phyloP scores from a whole-genome alignment of 2,888 invertebrate species.

The Andrena chrysosceles region DNA sequence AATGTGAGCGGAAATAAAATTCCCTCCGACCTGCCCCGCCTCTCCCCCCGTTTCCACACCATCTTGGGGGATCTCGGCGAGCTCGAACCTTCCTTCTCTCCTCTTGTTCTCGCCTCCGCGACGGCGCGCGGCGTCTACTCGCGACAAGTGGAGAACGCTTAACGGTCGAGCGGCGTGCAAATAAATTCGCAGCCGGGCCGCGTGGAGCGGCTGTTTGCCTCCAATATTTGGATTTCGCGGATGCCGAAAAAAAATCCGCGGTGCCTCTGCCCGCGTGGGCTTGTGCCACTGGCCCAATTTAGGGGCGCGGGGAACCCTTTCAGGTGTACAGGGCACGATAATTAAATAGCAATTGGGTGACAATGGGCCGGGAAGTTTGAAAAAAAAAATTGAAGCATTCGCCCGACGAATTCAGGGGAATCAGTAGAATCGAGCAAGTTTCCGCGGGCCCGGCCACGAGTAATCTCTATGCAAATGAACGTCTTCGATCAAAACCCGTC shows the following conservation, averaged over 20 bases:
- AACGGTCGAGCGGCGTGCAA: constrained; percentile 70
- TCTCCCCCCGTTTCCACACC: constrained; percentile 34
- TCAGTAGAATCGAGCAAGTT: constrained; percentile 3
- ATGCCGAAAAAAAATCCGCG: constrained; percentile 50
- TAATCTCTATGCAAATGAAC: constrained; percentile 55
- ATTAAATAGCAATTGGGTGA: too few species aligned
- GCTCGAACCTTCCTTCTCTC: constrained; percentile 27
- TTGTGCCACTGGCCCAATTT: background rate
- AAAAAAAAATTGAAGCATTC: too few species aligned
- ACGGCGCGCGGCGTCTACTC: constrained; percentile 15
- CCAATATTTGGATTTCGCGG: constrained; percentile 71
- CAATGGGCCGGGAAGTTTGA: too few species aligned
- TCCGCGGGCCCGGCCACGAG: constrained; percentile 1
- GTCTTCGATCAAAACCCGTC: constrained; percentile 45
- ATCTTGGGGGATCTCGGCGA: constrained; percentile 19
- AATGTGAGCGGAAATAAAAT: constrained; percentile 79
- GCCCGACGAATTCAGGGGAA: background rate
- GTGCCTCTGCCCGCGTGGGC: background rate
- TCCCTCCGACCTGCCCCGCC: constrained; percentile 66
- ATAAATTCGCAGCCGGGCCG: constrained; percentile 65
- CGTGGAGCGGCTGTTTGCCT: constrained; percentile 60
- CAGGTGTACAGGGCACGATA: too few species aligned
- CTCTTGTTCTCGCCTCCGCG: constrained; percentile 44
- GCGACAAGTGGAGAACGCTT: constrained; percentile 72
- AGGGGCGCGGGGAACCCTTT: background rate